These are phyloP conservation scores for Grammomys surdaster DNA, from an alignment of 2,113 vertebrate genomes.

Conservation along the genomic window DNA sequence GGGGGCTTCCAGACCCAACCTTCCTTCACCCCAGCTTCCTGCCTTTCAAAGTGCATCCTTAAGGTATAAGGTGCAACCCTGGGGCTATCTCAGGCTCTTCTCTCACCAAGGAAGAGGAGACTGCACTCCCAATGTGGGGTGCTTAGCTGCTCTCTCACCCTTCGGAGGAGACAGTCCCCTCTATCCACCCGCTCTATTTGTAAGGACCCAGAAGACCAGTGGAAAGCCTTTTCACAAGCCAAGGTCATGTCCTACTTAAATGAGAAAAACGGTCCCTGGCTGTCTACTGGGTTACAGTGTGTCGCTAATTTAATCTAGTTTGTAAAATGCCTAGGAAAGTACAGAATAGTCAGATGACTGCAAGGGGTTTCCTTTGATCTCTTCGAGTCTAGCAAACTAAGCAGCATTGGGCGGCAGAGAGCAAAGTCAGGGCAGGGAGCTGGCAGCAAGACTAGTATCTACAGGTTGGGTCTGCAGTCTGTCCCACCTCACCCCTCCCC, in stretches of 20 bases:
- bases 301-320: not conserved
- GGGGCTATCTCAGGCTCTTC: not conserved
- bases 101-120: rapidly evolving
- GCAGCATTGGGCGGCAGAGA: rapidly evolving
- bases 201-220: not conserved
- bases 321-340: not conserved
- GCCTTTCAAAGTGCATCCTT: too few relatives aligned
- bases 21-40: not conserved
- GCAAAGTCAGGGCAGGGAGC: not conserved
- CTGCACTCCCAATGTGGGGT: not conserved
- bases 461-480: not conserved
- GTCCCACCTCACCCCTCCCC: not conserved
- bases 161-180: not conserved
- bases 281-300: too few relatives aligned
- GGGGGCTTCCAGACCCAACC: too few relatives aligned
- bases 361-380: not conserved
- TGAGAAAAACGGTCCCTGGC: not conserved
- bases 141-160: not conserved
- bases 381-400: not conserved
- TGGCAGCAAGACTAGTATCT: not conserved
- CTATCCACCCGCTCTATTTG: not conserved
- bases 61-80: not conserved
- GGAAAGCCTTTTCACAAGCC: not conserved
- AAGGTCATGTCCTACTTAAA: constrained; percentile 10
- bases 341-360: not conserved